These are phyloP conservation scores for Trichechus manatus DNA, from an alignment of 2,113 vertebrate species.

Conservation along the genomic window DNA sequence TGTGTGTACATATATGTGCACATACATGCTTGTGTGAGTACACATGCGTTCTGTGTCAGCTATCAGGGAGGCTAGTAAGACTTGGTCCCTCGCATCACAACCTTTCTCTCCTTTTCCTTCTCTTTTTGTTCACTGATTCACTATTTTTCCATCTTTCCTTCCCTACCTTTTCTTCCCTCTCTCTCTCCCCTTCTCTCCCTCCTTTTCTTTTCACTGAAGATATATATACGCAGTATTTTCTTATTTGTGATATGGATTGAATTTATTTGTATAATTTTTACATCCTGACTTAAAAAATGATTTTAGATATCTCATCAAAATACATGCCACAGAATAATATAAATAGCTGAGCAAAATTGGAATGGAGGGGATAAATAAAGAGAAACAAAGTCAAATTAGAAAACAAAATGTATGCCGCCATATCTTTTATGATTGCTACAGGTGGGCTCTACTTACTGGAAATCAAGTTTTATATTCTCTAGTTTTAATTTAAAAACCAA, in stretches of 20 bases:
- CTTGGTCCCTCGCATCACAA: neutral
- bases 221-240: neutral
- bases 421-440: neutral
- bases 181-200: neutral
- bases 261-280: conserved; percentile 45
- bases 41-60: neutral
- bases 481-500: conserved; percentile 30
- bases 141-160: neutral
- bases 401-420: neutral
- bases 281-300: neutral
- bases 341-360: conserved; percentile 16
- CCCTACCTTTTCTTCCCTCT: neutral
- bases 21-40: too few relatives aligned
- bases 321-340: neutral
- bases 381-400: conserved; percentile 52
- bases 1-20: rapidly evolving
- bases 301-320: neutral
- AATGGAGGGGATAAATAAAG: conserved; percentile 34
- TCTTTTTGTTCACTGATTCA: neutral
- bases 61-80: neutral
- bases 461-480: neutral
- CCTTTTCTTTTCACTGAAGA: neutral
- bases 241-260: conserved; percentile 49
- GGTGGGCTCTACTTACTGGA: conserved; percentile 31
- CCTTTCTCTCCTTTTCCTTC: neutral